These are phyloP conservation scores for Synanthedon formicaeformis DNA, from an alignment of 2,888 invertebrate genomes.

Conservation along the genomic window DNA sequence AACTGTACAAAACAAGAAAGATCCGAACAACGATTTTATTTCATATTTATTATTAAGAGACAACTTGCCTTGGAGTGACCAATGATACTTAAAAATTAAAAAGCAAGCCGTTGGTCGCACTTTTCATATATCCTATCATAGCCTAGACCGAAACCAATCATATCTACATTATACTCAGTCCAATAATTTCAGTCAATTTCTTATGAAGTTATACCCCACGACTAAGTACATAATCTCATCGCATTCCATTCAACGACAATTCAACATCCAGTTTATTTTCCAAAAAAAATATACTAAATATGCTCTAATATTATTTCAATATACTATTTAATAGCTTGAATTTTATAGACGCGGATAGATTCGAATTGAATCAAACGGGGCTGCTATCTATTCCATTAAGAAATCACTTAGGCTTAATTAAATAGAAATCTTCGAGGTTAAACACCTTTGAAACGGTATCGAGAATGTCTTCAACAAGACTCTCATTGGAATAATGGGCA, in stretches of 20 bases:
- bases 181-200: constrained; percentile 67
- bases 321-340: too few species aligned
- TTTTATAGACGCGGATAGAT: too few species aligned
- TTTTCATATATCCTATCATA: constrained; percentile 48
- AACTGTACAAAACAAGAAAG: too few species aligned
- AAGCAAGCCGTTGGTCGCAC: constrained; percentile 64
- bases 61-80: constrained; percentile 32
- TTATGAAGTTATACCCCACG: constrained; percentile 60
- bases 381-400: constrained; percentile 32
- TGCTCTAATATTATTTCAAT: too few species aligned
- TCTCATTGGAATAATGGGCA: too few species aligned
- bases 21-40: too few species aligned
- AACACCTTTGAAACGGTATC: constrained; percentile 3
- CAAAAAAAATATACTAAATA: too few species aligned
- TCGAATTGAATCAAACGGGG: constrained; percentile 13
- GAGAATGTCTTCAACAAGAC: too few species aligned
- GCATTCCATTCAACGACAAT: constrained; percentile 30
- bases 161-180: constrained; percentile 65
- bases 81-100: constrained; percentile 34
- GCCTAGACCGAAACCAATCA: constrained; percentile 60
- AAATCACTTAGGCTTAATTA: constrained; percentile 39
- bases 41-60: constrained; percentile 10
- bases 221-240: constrained; percentile 56
- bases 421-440: constrained; percentile 26
- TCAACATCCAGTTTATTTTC: constrained; percentile 5